Percentiles rank a stretch among this genome's conserved stretches.
phyloP scores from a whole-genome alignment of 2,113 vertebrate species.

The Oreotragus oreotragus region DNA sequence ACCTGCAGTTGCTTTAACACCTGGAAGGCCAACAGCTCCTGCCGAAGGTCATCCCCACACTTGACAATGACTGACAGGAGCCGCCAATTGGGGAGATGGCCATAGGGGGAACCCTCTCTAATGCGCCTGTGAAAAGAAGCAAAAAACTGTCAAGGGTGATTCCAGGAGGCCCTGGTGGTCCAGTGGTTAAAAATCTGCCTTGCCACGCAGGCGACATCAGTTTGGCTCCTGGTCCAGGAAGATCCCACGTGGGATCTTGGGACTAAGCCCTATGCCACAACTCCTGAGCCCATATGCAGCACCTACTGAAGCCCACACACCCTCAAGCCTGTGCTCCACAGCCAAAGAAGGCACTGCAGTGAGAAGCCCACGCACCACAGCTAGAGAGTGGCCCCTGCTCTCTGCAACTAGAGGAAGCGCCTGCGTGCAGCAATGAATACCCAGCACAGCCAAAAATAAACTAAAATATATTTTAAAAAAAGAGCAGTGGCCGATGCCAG shows the following conservation, averaged over 20 bases:
- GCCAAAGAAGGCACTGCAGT: background rate
- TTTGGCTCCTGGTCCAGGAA: background rate
- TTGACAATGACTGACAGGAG: conserved; percentile 97
- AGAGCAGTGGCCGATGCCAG: background rate
- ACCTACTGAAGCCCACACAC: background rate
- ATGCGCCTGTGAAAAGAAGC: conserved; percentile 83
- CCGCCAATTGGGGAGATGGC: conserved; percentile 93
- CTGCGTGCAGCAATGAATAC: background rate
- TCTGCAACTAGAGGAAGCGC: background rate
- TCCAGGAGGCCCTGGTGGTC: background rate
- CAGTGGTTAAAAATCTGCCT: background rate
- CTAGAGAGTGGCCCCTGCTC: background rate
- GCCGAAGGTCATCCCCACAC: conserved; percentile 94
- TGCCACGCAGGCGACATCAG: background rate
- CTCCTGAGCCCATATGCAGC: background rate
- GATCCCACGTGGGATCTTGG: background rate
- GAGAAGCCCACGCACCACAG: background rate
- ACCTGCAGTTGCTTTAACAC: conserved; percentile 96
- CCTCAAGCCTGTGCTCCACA: background rate
- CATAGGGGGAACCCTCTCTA: conserved; percentile 93
- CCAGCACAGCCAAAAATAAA: background rate
- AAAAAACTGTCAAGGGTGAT: background rate
- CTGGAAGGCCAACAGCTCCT: conserved; percentile 95
- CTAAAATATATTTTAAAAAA: background rate
- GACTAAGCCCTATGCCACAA: background rate